phyloP scores from a whole-genome alignment of 2,888 invertebrate genomes.

The Meteorus cinctellus region DNA sequence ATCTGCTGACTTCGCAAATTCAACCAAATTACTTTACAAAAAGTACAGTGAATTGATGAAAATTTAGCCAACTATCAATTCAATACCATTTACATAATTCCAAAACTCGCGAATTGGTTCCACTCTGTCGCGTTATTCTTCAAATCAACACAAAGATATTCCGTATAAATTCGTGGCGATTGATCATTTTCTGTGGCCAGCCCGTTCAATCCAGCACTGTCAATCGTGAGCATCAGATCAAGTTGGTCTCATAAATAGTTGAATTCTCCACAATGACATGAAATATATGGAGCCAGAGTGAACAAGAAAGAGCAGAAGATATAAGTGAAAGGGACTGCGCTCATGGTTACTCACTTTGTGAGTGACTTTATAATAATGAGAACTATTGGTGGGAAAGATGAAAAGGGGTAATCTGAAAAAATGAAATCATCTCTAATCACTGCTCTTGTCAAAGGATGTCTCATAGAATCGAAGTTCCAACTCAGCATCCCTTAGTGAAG shows the following conservation, averaged over 20 bases:
- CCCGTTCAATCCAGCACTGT: conserved; percentile 53
- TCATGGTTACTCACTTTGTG: conserved; percentile 59
- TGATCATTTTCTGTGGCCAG: conserved; percentile 21
- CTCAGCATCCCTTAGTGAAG: conserved; percentile 47
- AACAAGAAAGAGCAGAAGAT: conserved; percentile 14
- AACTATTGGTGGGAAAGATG: conserved; percentile 50
- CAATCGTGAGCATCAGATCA: conserved; percentile 56
- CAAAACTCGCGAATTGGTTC: background rate
- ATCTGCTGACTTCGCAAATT: conserved; percentile 35
- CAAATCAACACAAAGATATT: background rate
- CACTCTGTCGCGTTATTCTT: background rate
- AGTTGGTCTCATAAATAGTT: conserved; percentile 56
- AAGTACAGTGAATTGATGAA: background rate
- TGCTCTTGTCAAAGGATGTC: conserved; percentile 52
- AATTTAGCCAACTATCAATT: background rate
- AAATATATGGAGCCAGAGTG: conserved; percentile 15
- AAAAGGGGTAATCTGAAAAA: conserved; percentile 58
- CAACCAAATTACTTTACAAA: conserved; percentile 28
- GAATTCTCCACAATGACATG: background rate
- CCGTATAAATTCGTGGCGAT: background rate
- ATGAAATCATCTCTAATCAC: conserved; percentile 67
- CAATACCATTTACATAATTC: conserved; percentile 1
- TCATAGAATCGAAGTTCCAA: conserved; percentile 54
- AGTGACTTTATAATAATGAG: conserved; percentile 68
- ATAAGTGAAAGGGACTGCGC: background rate